Conservation (phyloP, 2,888 invertebrate genomes). For the Malachius bipustulatus region DNA sequence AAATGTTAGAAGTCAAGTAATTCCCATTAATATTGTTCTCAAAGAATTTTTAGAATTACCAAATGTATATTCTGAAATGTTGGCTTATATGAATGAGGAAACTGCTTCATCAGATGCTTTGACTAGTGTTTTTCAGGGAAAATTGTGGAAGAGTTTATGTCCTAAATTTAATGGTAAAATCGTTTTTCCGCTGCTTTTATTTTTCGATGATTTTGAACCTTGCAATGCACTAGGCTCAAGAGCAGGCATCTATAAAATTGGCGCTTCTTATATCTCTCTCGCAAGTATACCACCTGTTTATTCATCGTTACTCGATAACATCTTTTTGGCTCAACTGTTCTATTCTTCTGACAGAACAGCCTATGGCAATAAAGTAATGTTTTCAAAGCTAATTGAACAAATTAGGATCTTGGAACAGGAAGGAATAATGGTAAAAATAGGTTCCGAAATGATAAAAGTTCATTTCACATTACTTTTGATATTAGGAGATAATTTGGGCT, state of each 20-base stretch:
- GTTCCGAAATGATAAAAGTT: not conserved
- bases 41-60: slow-evolving; percentile 9
- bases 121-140: not conserved
- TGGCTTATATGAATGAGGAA: not conserved
- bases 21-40: slow-evolving; percentile 6
- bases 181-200: slow-evolving; percentile 7
- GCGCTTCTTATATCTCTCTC: not conserved
- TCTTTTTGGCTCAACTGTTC: slow-evolving; percentile 1
- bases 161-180: not conserved
- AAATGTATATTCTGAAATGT: slow-evolving; percentile 4
- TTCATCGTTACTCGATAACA: not conserved
- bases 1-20: slow-evolving; percentile 4
- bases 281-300: slow-evolving; percentile 3
- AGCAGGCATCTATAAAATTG: slow-evolving; percentile 6
- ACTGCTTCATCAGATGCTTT: not conserved
- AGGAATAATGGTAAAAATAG: not conserved
- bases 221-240: slow-evolving; percentile 5
- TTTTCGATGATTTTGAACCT: slow-evolving; percentile 6
- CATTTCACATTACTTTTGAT: slow-evolving; percentile 7
- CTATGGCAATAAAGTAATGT: not conserved
- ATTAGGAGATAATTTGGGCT: slow-evolving; percentile 1
- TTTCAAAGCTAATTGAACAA: not conserved
- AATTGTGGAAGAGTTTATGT: not conserved
- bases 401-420: not conserved
- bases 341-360: not conserved